Evolutionary conservation across 2,888 invertebrate species (phyloP).

Genomic region (Heteromyza rotundicornis): DNA sequence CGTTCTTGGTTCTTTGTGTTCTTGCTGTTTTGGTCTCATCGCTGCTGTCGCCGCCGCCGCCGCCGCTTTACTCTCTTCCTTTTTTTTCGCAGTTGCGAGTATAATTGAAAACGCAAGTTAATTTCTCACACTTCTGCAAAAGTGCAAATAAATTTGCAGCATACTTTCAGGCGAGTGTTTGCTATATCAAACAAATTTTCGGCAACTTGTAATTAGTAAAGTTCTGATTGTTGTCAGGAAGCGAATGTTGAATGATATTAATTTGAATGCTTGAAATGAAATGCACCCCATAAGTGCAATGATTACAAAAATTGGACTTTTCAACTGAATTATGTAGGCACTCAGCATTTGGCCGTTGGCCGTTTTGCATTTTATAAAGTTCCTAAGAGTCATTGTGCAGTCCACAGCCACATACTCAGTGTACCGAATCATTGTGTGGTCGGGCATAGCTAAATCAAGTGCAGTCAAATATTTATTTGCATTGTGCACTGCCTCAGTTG

Average conservation of each 20-base stretch:
- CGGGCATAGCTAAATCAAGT: constrained; percentile 8
- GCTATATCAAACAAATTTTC: constrained; percentile 58
- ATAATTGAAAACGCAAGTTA: constrained; percentile 59
- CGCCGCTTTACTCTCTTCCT: background rate
- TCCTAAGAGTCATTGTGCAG: too few relatives aligned
- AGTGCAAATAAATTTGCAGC: background rate
- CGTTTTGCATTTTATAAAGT: too few relatives aligned
- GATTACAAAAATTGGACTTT: too few relatives aligned
- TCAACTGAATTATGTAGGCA: too few relatives aligned
- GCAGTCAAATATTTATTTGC: constrained; percentile 22
- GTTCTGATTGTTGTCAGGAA: constrained; percentile 53
- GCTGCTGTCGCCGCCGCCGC: background rate
- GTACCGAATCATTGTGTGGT: background rate
- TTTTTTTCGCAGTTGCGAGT: constrained; percentile 19
- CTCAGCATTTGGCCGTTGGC: too few relatives aligned
- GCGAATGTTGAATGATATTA: background rate
- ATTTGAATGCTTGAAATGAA: too few relatives aligned
- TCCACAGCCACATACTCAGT: background rate
- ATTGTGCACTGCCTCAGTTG: too few relatives aligned
- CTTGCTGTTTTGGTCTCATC: background rate
- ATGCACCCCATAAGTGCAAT: too few relatives aligned
- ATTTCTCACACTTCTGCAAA: constrained; percentile 43
- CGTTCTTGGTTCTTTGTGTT: background rate
- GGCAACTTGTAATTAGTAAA: constrained; percentile 59
- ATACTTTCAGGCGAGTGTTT: constrained; percentile 31